Evolutionary conservation across 2,888 invertebrate genomes (phyloP).

Genomic region (Plusia festucae): DNA sequence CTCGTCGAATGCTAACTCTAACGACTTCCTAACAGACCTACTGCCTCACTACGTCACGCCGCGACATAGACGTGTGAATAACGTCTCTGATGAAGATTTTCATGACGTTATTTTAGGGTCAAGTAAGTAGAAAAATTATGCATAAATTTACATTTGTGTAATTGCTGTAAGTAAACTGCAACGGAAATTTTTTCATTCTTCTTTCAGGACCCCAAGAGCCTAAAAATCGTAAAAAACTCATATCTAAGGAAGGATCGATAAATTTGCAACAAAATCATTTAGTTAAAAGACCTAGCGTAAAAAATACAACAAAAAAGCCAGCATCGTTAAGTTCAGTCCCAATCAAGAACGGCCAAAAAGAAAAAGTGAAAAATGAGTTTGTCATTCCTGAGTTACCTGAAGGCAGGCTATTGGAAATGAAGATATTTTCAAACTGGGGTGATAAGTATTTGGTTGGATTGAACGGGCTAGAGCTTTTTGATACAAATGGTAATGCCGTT

Average conservation of each 20-base stretch:
- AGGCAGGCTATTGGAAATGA: constrained; percentile 91
- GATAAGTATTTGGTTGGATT: constrained; percentile 94
- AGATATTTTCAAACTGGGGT: constrained; percentile 94
- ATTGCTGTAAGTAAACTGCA: too few relatives aligned
- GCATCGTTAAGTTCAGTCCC: constrained; percentile 68
- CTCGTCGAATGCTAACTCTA: constrained; percentile 66
- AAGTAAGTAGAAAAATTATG: too few relatives aligned
- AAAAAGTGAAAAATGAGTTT: constrained; percentile 86
- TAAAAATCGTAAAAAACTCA: constrained; percentile 63
- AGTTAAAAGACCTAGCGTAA: constrained; percentile 61
- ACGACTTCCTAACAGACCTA: constrained; percentile 82
- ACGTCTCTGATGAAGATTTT: constrained; percentile 78
- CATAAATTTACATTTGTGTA: too few relatives aligned
- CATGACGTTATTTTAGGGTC: constrained; percentile 80
- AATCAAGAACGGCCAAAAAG: constrained; percentile 63
- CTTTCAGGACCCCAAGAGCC: constrained; percentile 63
- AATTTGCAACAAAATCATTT: constrained; percentile 56
- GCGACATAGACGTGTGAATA: constrained; percentile 72
- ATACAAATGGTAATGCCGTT: constrained; percentile 89
- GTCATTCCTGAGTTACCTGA: constrained; percentile 93
- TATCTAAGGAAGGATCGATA: constrained; percentile 59
- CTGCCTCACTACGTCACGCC: constrained; percentile 86
- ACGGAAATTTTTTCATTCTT: too few relatives aligned
- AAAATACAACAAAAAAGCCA: constrained; percentile 68
- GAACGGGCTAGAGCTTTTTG: constrained; percentile 94